phyloP scores from a whole-genome alignment of 1,140 invertebrate genomes.

The Drosophila nasuta region DNA sequence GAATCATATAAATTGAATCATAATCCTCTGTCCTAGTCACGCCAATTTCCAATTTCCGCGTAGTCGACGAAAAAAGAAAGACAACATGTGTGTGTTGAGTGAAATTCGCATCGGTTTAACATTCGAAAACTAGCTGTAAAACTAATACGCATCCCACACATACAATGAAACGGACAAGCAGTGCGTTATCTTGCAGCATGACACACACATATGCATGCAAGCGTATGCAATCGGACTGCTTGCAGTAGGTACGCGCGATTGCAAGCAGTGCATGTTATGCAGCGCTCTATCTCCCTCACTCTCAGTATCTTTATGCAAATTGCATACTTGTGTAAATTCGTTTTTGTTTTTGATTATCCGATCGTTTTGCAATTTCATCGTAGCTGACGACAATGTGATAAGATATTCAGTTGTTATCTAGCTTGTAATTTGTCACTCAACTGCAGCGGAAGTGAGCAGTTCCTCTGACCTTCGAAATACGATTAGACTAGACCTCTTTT shows the following conservation, averaged over 20 bases:
- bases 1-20: background rate
- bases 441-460: background rate
- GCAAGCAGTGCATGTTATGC: slow-evolving; percentile 9
- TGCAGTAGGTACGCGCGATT: background rate
- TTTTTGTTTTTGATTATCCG: background rate
- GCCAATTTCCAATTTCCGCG: background rate
- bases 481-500: background rate
- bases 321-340: background rate
- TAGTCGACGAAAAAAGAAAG: background rate
- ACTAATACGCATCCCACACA: background rate
- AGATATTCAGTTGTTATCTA: background rate
- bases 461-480: slow-evolving; percentile 3
- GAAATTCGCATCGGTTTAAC: background rate
- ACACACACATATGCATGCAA: background rate
- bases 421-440: background rate
- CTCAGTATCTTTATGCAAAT: background rate
- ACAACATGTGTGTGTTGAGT: background rate
- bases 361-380: background rate
- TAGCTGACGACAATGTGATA: background rate
- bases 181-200: background rate
- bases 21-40: background rate
- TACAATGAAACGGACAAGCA: background rate
- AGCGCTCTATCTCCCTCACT: background rate
- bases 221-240: background rate
- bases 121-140: background rate